Base-by-base conservation (phyloP, 2,888 invertebrate species). In the Oxyscelio sp. region DNA sequence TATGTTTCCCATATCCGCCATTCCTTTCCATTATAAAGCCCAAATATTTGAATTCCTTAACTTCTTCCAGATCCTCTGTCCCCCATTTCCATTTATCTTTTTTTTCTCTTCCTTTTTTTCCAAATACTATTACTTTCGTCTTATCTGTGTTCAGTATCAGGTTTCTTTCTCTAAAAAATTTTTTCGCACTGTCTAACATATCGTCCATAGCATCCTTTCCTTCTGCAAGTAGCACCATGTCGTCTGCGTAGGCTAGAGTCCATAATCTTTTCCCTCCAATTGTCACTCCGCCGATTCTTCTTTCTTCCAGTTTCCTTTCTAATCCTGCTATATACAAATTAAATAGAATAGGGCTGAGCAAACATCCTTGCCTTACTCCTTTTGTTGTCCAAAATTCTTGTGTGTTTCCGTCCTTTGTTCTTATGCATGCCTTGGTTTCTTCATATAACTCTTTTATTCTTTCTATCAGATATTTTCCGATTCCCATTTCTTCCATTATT, bases 401-500 rank as follows among this genome's bases (percentile, higher is more conserved):
- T n/a, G 21, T 48, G 8, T 21, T 21, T 1, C 48, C 48, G 1
- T 48, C 48, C 1, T 21, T 9, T 48, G 21, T 21, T 9, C 48
- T 48, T 4, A 48, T 21, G 13, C 48, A 48, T 59, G 34, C 11
- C 17, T 56, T 83, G 9, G 78, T 78, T 34, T 78, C 77, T 17
- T 50, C 15, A 15, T 82, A 82, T 3, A 71, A 21, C n/a, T 52
- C 70, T 38, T 71, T 75, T 24, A 70, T 48, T 40, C 31, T 63
- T 34, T 74, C 52, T 13, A 59, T 50, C 15, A 85, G 13, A n/a
- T 52, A 17, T 9, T 27, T 6, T 0, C 59, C 70, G 3, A 84
- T 50, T 9, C 61, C 58, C 22, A 15, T 40, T 11, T 70, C 31
- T 38, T 59, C 31, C 78, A 88, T 65, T 13, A 63, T 59, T 1